Base-by-base conservation (phyloP, 2,113 vertebrate species). In the Rhombomys opimus region DNA sequence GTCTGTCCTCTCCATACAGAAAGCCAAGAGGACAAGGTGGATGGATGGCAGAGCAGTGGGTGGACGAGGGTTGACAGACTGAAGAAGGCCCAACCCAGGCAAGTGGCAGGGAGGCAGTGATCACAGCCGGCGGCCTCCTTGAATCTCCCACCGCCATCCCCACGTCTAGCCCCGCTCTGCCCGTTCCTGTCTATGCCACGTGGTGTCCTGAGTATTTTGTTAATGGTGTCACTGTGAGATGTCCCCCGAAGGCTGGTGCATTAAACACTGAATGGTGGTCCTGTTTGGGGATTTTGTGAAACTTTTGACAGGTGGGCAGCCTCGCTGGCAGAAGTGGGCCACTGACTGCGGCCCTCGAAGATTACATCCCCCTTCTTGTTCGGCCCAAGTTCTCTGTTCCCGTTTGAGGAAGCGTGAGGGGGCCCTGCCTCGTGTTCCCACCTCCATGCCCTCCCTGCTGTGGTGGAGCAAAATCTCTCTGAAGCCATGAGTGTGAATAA, bases 111-210 rank as follows among this genome's bases (percentile, higher is more conserved):
- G 5, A 86, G 57, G 27, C 41, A 35, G 13, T 0, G 0, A 41
- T 15, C 84, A 46, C 76, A 35, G 50, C 38, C 23, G 57, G 38
- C 17, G 52, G 54, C 0, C 0, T 38, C 35, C 35, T 80, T 8
- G 13, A 13, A 0, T 2, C 15, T 41, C 68, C 20, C 23, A 20
- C 8, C 59, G 38, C 68, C 46, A 38, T 2, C 23, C 7, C 23
- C 4, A 0, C 50, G 12, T 72, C 41, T 0, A 1, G 2, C 57
- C 63, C 35, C 38, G 9, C 50, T 41, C 18, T 38, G 18, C 20
- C 52, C 14, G 22, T 22, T 81, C 68, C 17, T 70, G 61, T 57
- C 50, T 59, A 14, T 13, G 38, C 41, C 73, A 59, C 11, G 1
- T 50, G 52, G 23, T 41, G 46, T 27, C 57, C 77, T 18, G 35